Base-by-base conservation (phyloP, 2,113 vertebrate species). In the Melanostigma gelatinosum region DNA sequence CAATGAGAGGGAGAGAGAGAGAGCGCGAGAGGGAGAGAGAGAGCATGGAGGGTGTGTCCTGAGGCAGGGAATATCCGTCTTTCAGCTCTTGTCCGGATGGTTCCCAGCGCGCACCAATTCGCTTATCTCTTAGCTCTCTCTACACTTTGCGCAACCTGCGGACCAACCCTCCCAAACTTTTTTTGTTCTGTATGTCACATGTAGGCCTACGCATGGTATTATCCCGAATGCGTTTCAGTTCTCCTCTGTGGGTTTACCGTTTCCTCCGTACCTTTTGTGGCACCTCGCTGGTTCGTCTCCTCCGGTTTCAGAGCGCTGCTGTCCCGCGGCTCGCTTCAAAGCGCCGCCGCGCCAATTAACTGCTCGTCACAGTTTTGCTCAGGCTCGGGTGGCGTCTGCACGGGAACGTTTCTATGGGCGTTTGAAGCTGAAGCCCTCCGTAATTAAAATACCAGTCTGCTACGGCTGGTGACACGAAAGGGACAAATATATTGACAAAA, bases 41-140 rank as follows among this genome's bases (percentile, higher is more conserved):
- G 82, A 42, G 74, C 32, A 40, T 16, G 73, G 92, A 94, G 94
- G 94, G 93, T 93, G 94, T 95, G 94, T 94, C 93, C 93, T 89
- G 81, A 67, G 87, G 87, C 89, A 90, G 89, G 88, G 93, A 88
- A 91, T 90, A 90, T 93, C 93, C 81, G 91, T 90, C 88, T 87
- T 55, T 84, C 82, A 82, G 79, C 83, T 79, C 79, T 48, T 68
- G 80, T 85, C 82, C 71, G 67, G 83, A 80, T 76, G 70, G 79
- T 90, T 89, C 84, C 88, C 62, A 87, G 82, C n/a, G 68, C 72
- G 66, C 76, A 80, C 77, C 66, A 44, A 62, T 29, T 57, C 34
- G 52, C 78, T 38, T 63, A 74, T 77, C 77, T n/a, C 36, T 13
- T 42, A 67, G 67, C n/a, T 38, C 18, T 62, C 32, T 36, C 15